phyloP scores from a whole-genome alignment of 2,113 vertebrate species.

The Dendrocopos noguchii region DNA sequence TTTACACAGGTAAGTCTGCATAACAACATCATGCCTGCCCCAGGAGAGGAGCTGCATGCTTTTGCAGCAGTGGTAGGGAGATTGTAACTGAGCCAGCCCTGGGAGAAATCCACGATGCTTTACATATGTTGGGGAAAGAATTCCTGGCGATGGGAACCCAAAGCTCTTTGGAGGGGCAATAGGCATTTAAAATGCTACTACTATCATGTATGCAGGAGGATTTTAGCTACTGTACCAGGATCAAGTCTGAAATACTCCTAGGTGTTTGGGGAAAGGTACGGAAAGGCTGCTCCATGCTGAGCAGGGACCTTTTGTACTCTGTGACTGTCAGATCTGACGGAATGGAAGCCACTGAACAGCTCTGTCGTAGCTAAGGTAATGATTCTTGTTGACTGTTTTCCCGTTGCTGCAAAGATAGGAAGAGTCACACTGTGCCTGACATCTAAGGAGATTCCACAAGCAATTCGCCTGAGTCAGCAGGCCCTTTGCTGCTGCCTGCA shows the following conservation, averaged over 20 bases:
- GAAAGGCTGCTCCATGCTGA: neutral
- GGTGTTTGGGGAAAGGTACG: neutral
- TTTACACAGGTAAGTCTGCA: neutral
- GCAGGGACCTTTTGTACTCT: neutral
- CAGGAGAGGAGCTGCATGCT: neutral
- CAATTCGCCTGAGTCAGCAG: slow-evolving; percentile 33
- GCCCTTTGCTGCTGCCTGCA: slow-evolving; percentile 37
- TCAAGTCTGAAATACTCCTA: neutral
- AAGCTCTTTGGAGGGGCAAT: neutral
- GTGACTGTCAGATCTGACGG: neutral
- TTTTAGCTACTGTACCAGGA: neutral
- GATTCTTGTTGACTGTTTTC: slow-evolving; percentile 40
- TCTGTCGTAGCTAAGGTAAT: neutral
- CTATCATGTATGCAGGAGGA: neutral
- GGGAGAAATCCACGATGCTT: neutral
- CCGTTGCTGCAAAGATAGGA: slow-evolving; percentile 3
- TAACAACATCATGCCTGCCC: neutral
- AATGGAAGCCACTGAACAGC: neutral
- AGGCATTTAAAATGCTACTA: neutral
- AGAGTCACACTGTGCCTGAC: neutral
- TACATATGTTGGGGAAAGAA: accelerated
- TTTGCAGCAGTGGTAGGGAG: neutral
- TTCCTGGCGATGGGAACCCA: neutral
- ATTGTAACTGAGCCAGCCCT: neutral
- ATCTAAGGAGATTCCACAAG: neutral